Percentiles rank a stretch among this genome's conserved stretches.
Conservation (phyloP, 2,888 invertebrate species). For the Epirrhoe tristata region DNA sequence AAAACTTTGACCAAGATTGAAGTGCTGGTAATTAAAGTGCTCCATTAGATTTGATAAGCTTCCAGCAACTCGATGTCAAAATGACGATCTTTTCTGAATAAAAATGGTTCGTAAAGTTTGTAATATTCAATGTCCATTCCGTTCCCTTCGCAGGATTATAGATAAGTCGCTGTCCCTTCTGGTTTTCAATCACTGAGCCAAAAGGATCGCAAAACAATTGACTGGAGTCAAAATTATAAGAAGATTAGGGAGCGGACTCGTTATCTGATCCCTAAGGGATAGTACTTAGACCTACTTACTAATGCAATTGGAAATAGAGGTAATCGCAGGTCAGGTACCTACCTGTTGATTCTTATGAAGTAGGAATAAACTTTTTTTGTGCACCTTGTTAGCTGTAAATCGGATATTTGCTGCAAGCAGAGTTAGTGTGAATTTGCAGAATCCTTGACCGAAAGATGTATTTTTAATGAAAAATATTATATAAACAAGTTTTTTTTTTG, state of each 20-base stretch:
- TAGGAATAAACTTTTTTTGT: neutral
- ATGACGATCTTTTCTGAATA: neutral
- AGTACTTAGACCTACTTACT: neutral
- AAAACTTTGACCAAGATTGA: neutral
- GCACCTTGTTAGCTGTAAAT: too few species aligned
- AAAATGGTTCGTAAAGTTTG: slow-evolving; percentile 19
- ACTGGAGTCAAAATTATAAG: slow-evolving; percentile 21
- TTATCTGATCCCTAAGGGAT: slow-evolving; percentile 12
- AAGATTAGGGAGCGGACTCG: slow-evolving; percentile 10
- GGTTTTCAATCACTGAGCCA: slow-evolving; percentile 33
- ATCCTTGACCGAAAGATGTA: too few species aligned
- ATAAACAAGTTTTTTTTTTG: too few species aligned
- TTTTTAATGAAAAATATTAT: too few species aligned
- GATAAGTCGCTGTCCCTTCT: slow-evolving; percentile 28
- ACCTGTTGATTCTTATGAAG: too few species aligned
- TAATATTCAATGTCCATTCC: slow-evolving; percentile 26
- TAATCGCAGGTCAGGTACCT: neutral
- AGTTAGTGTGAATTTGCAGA: too few species aligned
- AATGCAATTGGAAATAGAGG: neutral
- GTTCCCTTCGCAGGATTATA: slow-evolving; percentile 30
- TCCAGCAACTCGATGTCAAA: neutral
- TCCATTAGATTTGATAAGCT: neutral
- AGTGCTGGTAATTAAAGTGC: neutral
- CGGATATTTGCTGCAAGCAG: too few species aligned
- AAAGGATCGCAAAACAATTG: slow-evolving; percentile 29